A percentile compares a stretch with the other conserved stretches of the same genome.
phyloP scores from a whole-genome alignment of 2,113 vertebrate genomes.

The Chiloscyllium plagiosum region DNA sequence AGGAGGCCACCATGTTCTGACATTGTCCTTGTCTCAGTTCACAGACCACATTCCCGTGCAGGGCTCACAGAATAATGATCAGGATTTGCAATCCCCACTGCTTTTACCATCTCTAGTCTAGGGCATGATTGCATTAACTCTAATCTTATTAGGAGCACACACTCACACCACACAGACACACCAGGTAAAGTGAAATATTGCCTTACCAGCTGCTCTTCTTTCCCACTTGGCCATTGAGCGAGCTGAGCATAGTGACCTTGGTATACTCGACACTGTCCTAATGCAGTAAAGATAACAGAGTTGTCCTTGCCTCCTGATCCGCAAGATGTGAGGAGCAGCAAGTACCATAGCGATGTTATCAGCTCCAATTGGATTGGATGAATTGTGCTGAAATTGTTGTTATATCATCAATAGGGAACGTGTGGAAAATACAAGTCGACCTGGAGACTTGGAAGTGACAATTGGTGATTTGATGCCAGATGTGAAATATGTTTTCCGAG shows the following conservation, averaged over 20 bases:
- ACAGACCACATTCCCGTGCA: neutral
- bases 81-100: neutral
- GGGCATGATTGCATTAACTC: neutral
- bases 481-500: constrained; percentile 82
- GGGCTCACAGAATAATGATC: neutral
- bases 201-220: neutral
- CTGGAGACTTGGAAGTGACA: constrained; percentile 88
- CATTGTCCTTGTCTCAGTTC: neutral
- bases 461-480: constrained; percentile 94
- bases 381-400: neutral
- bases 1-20: too few species aligned
- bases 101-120: neutral
- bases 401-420: constrained; percentile 68
- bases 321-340: neutral
- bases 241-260: neutral
- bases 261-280: neutral
- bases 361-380: neutral
- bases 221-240: neutral
- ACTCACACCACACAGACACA: too few species aligned
- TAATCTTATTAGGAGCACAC: neutral
- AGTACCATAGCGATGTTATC: neutral
- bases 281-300: neutral
- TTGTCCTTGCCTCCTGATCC: neutral
- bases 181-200: neutral
- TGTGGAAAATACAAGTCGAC: constrained; percentile 79